phyloP scores from a whole-genome alignment of 1,140 invertebrate genomes.

The Drosophila gunungcola region DNA sequence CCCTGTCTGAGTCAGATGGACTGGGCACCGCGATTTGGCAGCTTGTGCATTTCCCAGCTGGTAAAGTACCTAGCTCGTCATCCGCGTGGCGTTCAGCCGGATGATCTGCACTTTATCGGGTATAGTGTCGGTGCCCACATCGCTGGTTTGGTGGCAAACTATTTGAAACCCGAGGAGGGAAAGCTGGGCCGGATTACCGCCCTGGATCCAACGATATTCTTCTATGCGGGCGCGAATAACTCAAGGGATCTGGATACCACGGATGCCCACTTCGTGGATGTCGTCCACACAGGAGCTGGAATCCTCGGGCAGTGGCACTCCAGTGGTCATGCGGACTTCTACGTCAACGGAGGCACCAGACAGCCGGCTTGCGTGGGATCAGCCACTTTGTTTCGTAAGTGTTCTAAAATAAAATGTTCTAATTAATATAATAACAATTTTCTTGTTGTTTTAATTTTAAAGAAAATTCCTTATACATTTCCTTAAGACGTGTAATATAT shows the following conservation, averaged over 20 bases:
- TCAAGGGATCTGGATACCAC: slow-evolving; percentile 92
- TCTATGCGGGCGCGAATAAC: slow-evolving; percentile 91
- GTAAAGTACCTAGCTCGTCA: slow-evolving; percentile 91
- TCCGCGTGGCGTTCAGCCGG: slow-evolving; percentile 89
- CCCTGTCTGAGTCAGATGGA: slow-evolving; percentile 93
- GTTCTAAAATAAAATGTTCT: too few relatives aligned
- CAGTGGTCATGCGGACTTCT: slow-evolving; percentile 95
- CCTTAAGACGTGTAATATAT: too few relatives aligned
- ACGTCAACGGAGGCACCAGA: slow-evolving; percentile 94
- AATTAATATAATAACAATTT: too few relatives aligned
- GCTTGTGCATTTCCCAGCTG: slow-evolving; percentile 92
- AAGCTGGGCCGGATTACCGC: slow-evolving; percentile 93
- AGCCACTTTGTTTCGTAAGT: slow-evolving; percentile 90
- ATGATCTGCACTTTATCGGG: slow-evolving; percentile 91
- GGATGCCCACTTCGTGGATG: slow-evolving; percentile 94
- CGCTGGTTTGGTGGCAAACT: slow-evolving; percentile 92
- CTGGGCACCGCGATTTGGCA: slow-evolving; percentile 93
- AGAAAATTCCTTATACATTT: too few relatives aligned
- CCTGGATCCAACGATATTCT: slow-evolving; percentile 93
- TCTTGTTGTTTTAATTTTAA: too few relatives aligned
- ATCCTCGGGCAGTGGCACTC: slow-evolving; percentile 94
- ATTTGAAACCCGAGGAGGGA: slow-evolving; percentile 87
- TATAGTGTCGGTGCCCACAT: slow-evolving; percentile 95
- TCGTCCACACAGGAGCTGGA: slow-evolving; percentile 94
- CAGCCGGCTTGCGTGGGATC: slow-evolving; percentile 93